Base-by-base conservation (phyloP, 2,113 vertebrate genomes). In the Gasterosteus aculeatus region DNA sequence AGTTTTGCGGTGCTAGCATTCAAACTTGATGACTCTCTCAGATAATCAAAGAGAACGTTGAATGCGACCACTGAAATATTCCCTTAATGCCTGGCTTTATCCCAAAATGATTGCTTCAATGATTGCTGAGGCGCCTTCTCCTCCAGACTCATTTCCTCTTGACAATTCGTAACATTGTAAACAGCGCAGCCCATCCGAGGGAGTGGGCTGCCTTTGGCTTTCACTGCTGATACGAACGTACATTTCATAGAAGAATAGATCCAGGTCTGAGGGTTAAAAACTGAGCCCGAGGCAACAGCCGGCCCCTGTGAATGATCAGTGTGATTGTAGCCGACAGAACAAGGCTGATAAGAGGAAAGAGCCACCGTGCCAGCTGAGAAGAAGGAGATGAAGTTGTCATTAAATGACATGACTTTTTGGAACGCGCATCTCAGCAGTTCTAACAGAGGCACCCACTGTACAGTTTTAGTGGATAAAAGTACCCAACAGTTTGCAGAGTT, bases 1-100 rank as follows among this genome's bases (percentile, higher is more conserved):
- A 29, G 46, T 72, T 80, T 56, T 84, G 71, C 72, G 69, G 42
- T 7, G 68, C 76, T 65, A 33, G 84, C 83, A 39, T 80, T 85
- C 78, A 81, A 41, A 85, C 75, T 72, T 61, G 86, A 85, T 86
- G 89, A 88, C 83, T 87, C 67, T 26, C 49, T 73, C 65, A 69
- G 63, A 84, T 85, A 83, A 89, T 91, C 81, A 85, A 85, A 91
- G 67, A 81, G 69, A 80, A 84, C 72, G 72, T 90, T 77, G 83
- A 76, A 88, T 63, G 68, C 26, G 60, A 83, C 68, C 35, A 57
- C 76, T 83, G 82, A 86, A 83, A 82, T 80, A 82, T 85, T 68
- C 59, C 75, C 72, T 69, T 77, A 60, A 51, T 81, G 73, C 46
- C 39, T 42, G 75, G 70, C 68, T 82, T 71, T 77, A 59, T 83